phyloP scores from a whole-genome alignment of 2,113 vertebrate species.

The Burhinus bistriatus region DNA sequence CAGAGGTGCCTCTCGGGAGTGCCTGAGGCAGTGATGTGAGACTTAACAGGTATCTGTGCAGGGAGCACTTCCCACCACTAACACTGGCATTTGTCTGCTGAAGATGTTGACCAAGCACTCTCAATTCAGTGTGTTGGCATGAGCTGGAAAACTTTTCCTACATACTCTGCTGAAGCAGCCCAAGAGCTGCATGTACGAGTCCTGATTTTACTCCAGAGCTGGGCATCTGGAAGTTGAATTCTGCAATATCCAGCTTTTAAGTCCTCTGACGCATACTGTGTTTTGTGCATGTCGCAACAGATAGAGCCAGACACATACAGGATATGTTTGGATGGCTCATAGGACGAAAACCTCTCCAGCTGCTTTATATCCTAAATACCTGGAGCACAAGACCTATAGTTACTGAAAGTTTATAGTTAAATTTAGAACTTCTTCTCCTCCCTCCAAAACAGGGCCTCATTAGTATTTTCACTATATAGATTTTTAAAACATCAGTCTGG shows the following conservation, averaged over 20 bases:
- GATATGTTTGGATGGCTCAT: background rate
- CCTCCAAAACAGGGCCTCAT: background rate
- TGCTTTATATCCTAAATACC: background rate
- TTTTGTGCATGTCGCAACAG: background rate
- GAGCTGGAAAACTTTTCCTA: background rate
- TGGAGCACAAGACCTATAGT: background rate
- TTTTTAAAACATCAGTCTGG: conserved; percentile 30
- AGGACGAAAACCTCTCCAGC: background rate
- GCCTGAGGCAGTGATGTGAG: background rate
- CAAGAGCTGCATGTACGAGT: background rate
- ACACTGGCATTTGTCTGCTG: background rate
- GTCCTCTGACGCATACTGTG: background rate
- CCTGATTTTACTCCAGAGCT: background rate
- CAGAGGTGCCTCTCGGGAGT: background rate
- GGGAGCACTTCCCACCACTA: background rate
- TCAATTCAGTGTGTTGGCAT: background rate
- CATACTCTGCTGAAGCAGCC: background rate
- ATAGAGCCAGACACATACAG: background rate
- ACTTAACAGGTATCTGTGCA: background rate
- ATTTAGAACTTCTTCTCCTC: background rate
- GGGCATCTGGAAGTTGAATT: background rate
- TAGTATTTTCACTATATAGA: conserved; percentile 6
- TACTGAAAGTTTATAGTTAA: background rate
- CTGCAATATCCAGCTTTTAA: background rate
- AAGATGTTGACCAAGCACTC: background rate